phyloP scores from a whole-genome alignment of 2,113 vertebrate species.

The Burhinus oedicnemus region DNA sequence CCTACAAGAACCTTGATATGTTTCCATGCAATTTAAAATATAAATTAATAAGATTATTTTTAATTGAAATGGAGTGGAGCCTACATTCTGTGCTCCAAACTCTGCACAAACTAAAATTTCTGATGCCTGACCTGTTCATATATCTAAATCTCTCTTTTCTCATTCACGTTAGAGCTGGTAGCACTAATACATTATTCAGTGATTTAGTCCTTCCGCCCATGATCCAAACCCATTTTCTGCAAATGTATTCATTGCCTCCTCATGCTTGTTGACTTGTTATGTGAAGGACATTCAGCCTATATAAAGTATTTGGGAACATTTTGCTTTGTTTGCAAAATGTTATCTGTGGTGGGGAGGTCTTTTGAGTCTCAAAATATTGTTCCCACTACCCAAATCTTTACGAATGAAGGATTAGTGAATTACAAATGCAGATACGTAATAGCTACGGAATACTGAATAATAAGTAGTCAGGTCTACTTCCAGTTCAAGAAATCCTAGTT shows the following conservation, averaged over 20 bases:
- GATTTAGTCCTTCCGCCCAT: neutral
- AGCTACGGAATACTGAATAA: neutral
- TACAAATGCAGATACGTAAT: neutral
- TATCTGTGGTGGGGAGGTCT: neutral
- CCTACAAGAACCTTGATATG: neutral
- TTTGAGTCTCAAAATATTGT: neutral
- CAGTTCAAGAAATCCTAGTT: neutral
- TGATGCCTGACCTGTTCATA: neutral
- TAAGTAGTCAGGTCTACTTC: neutral
- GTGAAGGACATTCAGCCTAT: slow-evolving; percentile 29
- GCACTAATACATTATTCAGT: slow-evolving; percentile 51
- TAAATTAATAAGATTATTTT: neutral
- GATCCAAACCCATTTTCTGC: slow-evolving; percentile 33
- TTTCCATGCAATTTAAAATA: neutral
- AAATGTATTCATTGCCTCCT: slow-evolving; percentile 39
- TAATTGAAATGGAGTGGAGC: neutral
- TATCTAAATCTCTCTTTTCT: neutral
- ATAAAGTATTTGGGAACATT: neutral
- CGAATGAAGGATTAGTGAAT: neutral
- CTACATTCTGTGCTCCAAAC: neutral
- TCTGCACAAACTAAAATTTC: neutral
- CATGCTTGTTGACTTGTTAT: slow-evolving; percentile 37
- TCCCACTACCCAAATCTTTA: neutral
- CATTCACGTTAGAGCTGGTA: neutral
- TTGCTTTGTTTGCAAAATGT: neutral